Conservation (phyloP, 2,113 vertebrate species). For the Rhipidura dahli region DNA sequence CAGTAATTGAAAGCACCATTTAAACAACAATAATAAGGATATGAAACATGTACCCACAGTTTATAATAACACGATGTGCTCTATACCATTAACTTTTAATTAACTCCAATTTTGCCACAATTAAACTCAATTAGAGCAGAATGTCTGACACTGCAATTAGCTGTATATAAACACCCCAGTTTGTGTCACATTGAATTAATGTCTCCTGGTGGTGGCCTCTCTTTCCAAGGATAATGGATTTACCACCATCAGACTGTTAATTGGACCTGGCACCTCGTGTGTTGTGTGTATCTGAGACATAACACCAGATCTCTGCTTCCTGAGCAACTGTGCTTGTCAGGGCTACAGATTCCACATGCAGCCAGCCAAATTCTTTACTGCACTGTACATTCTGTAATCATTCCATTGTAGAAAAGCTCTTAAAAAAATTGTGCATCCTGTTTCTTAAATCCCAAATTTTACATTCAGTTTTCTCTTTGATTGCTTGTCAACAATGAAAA, state of each 20-base stretch:
- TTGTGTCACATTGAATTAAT: slow-evolving; percentile 68
- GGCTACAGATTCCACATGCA: not conserved
- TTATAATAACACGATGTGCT: slow-evolving; percentile 56
- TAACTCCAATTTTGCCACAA: slow-evolving; percentile 83
- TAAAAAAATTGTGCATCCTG: not conserved
- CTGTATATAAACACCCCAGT: slow-evolving; percentile 67
- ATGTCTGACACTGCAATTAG: slow-evolving; percentile 79
- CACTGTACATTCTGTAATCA: not conserved
- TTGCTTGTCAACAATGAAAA: not conserved
- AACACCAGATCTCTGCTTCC: not conserved
- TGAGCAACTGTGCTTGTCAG: not conserved
- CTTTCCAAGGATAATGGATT: slow-evolving; percentile 57
- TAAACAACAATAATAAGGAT: slow-evolving; percentile 24
- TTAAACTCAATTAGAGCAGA: slow-evolving; percentile 83
- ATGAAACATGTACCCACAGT: slow-evolving; percentile 42
- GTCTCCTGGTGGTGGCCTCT: slow-evolving; percentile 48
- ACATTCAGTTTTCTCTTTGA: not conserved
- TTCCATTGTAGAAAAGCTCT: not conserved
- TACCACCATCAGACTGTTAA: slow-evolving; percentile 31
- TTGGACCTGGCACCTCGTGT: slow-evolving; percentile 28
- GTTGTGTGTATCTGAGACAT: not conserved
- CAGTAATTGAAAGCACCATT: slow-evolving; percentile 55
- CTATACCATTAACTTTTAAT: slow-evolving; percentile 88
- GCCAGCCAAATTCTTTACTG: not conserved
- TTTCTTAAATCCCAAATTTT: not conserved